phyloP scores from a whole-genome alignment of 2,888 invertebrate genomes.

The Maniola hyperantus region DNA sequence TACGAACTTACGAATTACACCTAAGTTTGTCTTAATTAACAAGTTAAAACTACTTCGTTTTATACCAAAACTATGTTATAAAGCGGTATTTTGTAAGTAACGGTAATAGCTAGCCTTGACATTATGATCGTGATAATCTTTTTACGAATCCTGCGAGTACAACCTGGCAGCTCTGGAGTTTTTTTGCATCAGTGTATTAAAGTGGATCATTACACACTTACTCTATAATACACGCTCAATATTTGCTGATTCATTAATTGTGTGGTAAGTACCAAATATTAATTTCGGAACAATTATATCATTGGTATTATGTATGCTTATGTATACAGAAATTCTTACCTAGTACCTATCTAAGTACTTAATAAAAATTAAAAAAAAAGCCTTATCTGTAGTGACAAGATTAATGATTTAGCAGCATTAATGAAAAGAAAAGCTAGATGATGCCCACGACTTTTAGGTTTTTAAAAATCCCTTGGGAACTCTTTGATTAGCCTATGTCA shows the following conservation, averaged over 20 bases:
- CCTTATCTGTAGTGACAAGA: no score
- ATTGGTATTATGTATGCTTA: no score
- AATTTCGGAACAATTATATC: not conserved
- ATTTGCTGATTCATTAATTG: constrained; percentile 3
- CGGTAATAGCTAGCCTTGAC: constrained; percentile 5
- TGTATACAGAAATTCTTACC: no score
- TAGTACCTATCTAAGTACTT: no score
- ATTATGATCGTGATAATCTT: constrained; percentile 1
- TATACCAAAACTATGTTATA: not conserved
- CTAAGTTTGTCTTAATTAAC: not conserved
- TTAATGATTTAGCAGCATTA: no score
- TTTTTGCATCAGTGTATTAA: not conserved
- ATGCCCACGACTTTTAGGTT: no score
- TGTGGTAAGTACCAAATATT: not conserved
- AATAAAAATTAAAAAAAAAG: no score
- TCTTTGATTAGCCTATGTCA: no score
- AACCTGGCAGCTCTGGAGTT: not conserved
- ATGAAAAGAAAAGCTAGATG: no score
- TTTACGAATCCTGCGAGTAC: not conserved
- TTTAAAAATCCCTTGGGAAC: no score
- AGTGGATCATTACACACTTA: not conserved
- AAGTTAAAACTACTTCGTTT: not conserved
- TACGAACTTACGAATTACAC: not conserved
- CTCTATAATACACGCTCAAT: not conserved
- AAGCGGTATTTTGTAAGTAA: not conserved